Evolutionary conservation across 30 jellyfish, hydroid and myxozoan genomes (phyloP).

Genomic region (Euphysa ruthae): DNA sequence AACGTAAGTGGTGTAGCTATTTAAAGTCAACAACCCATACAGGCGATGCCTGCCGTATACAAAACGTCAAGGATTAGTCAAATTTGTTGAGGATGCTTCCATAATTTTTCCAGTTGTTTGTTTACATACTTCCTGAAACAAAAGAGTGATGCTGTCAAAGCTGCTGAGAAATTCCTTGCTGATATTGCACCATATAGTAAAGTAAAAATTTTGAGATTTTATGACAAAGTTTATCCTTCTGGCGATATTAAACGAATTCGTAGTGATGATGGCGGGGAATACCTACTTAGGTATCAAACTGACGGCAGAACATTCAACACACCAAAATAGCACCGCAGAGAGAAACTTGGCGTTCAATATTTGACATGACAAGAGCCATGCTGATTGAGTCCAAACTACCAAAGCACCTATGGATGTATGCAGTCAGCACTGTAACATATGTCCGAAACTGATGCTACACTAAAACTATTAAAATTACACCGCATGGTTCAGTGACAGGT

Average conservation of each 20-base stretch:
- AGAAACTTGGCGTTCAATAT: constrained; percentile 25
- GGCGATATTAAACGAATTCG: constrained; percentile 19
- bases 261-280: constrained; percentile 31
- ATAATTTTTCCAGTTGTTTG: too few species aligned
- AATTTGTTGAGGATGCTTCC: too few species aligned
- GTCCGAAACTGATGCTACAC: not conserved
- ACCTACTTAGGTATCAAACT: constrained; percentile 10
- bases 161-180: too few species aligned
- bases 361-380: constrained; percentile 26
- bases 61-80: too few species aligned
- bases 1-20: too few species aligned
- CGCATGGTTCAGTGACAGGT: constrained; percentile 9
- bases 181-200: constrained; percentile 33
- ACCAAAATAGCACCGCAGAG: constrained; percentile 39
- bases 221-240: not conserved
- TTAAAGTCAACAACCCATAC: too few species aligned
- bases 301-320: constrained; percentile 27
- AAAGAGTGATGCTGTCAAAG: too few species aligned
- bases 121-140: too few species aligned
- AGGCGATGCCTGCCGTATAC: too few species aligned
- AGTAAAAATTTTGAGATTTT: constrained; percentile 18
- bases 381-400: constrained; percentile 2
- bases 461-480: constrained; percentile 4
- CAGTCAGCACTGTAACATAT: not conserved
- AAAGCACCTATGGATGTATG: not conserved